Evolutionary conservation across 2,113 vertebrate genomes (phyloP).

Genomic region (Isurus oxyrinchus): DNA sequence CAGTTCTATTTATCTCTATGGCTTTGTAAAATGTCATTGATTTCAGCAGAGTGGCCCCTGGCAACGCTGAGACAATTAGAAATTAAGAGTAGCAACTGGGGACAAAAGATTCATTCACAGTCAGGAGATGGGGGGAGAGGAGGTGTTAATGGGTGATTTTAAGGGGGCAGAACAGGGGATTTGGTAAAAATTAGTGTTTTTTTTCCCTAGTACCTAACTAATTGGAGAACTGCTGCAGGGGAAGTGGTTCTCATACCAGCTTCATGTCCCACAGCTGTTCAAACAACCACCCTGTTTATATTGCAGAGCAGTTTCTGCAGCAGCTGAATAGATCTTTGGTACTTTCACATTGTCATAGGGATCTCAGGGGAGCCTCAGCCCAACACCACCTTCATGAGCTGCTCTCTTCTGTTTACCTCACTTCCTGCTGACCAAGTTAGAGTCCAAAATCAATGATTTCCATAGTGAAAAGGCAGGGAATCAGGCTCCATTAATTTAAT

Average conservation of each 20-base stretch:
- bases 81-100: conserved; percentile 17
- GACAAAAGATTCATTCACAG: neutral
- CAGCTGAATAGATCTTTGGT: conserved; percentile 22
- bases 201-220: neutral
- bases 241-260: neutral
- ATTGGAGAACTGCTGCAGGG: neutral
- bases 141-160: neutral
- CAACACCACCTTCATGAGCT: neutral
- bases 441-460: neutral
- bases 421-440: neutral
- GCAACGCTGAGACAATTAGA: conserved; percentile 23
- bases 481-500: neutral
- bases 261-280: conserved; percentile 13
- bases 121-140: neutral
- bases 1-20: neutral
- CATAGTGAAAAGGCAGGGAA: neutral
- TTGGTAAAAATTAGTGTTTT: neutral
- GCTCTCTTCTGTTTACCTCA: conserved; percentile 4
- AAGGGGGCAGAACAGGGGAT: neutral
- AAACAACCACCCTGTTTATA: conserved; percentile 23
- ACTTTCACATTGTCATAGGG: neutral
- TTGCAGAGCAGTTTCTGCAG: neutral
- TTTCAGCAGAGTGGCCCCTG: neutral
- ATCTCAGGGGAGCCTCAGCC: neutral
- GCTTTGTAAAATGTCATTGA: conserved; percentile 6